Evolutionary conservation across 2,888 invertebrate species (phyloP).

Genomic region (Stenotaenia linearis): DNA sequence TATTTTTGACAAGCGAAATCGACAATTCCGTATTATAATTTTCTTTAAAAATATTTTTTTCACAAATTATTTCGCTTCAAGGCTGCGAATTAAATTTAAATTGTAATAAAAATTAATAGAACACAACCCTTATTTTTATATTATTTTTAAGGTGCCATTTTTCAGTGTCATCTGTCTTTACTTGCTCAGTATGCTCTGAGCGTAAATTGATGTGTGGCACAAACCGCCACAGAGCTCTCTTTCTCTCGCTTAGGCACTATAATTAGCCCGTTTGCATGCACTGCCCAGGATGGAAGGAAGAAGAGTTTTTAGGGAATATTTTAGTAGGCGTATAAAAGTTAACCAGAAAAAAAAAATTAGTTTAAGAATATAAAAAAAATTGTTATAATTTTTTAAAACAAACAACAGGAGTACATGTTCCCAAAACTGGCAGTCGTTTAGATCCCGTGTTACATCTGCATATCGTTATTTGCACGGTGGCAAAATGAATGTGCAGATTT

Average conservation of each 20-base stretch:
- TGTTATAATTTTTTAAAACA: background rate
- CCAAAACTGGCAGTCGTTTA: background rate
- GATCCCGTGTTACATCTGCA: background rate
- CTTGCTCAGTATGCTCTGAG: conserved; percentile 6
- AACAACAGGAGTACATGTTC: background rate
- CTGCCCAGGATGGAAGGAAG: conserved; percentile 1
- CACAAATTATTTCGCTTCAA: background rate
- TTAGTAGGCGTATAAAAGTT: background rate
- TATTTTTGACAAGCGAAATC: background rate
- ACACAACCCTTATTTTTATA: background rate
- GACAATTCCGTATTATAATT: no score
- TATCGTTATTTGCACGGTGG: conserved; percentile 24
- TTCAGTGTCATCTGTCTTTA: conserved; percentile 1
- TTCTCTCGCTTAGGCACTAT: conserved; percentile 1
- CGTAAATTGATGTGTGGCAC: conserved; percentile 26
- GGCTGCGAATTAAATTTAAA: background rate
- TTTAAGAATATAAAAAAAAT: background rate
- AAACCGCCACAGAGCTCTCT: background rate
- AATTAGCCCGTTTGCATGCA: conserved; percentile 26
- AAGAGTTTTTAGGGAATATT: background rate
- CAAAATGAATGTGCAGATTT: conserved; percentile 1
- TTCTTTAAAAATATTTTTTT: background rate
- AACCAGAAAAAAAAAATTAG: background rate
- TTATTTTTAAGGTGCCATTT: background rate
- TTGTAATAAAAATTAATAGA: background rate